Evolutionary conservation across 2,113 vertebrate species (phyloP), one percentile per base, ranked within the genome.

Genomic region (Rhinopomastus cyanomelas): DNA sequence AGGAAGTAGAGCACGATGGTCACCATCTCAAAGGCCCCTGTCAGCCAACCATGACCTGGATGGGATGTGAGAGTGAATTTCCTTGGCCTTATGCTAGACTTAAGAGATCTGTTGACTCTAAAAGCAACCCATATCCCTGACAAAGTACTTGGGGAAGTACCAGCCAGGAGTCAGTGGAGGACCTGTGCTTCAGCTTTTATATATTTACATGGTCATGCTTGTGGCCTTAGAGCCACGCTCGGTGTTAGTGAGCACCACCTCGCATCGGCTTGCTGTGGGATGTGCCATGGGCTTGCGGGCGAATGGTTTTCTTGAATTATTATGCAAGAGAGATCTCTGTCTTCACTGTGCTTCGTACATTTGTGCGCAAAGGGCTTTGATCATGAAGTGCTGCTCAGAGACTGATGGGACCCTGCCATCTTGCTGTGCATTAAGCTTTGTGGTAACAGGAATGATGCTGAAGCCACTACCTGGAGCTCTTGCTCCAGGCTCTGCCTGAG

Each of bases 301-400:
- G 66, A 65, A 59, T 14, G 7, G 11, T 75, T 94, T 78, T 73
- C 83, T 79, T 89, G 68, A 75, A 81, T 88, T 59, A 65, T 86
- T 78, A 91, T 86, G 73, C 88, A 95, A 89, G 86, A 68, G 73
- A 72, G 44, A 8, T 81, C 32, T 61, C 77, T 42, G 77, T 86
- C 83, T 90, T 75, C 36, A 61, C 44, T 81, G 65, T 93, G 85
- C 88, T 81, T 37, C 65, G 83, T 92, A 51, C 56, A 83, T 81
- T 72, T 78, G 23, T 81, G 91, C 91, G 80, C 77, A 88, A 92
- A 96, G 91, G 95, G 95, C 94, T 95, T 96, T 94, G 93, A 94
- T 76, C 85, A 88, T 72, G 93, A 95, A 96, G 73, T 90, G 95
- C 88, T 95, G 88, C 83, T 80, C 77, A 81, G 80, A 92, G 76